Conservation (phyloP, 2,797 vertebrate species). For the Gambelia wislizenii region DNA sequence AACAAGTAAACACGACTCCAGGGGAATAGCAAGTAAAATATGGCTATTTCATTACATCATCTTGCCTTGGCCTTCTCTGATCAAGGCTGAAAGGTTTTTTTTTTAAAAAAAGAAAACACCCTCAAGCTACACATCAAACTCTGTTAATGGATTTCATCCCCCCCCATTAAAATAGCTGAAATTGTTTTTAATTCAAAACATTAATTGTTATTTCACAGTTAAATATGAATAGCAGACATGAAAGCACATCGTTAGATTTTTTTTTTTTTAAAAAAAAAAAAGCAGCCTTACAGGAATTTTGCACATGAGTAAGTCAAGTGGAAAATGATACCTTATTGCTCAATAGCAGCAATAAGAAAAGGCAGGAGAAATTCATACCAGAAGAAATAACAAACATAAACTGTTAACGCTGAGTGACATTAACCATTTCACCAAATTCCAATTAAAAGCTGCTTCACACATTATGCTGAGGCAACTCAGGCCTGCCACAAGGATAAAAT, state of each 20-base stretch:
- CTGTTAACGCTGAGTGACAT: not conserved
- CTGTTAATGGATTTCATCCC: not conserved
- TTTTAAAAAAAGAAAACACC: too few relatives aligned
- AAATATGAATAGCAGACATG: conserved; percentile 5
- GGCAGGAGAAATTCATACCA: not conserved
- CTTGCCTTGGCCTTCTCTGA: conserved; percentile 3
- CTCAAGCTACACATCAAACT: not conserved
- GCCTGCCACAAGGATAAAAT: too few relatives aligned
- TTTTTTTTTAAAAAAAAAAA: too few relatives aligned
- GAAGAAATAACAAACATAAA: conserved; percentile 1
- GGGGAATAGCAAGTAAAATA: conserved; percentile 3
- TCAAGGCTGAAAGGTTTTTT: conserved; percentile 8
- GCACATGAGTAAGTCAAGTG: not conserved
- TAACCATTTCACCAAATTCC: not conserved
- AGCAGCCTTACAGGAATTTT: conserved; percentile 18
- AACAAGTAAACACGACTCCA: not conserved
- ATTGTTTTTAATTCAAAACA: conserved; percentile 43
- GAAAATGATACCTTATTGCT: conserved; percentile 16
- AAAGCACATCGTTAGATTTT: conserved; percentile 6
- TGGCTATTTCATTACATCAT: conserved; percentile 23
- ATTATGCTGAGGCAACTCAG: not conserved
- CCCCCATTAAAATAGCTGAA: conserved; percentile 1
- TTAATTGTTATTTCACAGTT: conserved; percentile 39
- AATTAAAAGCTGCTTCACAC: not conserved
- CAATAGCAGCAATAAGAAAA: not conserved